These are phyloP conservation scores for Sebastiscus albofasciatus DNA, from an alignment of 2,797 vertebrate species.

Conservation along the genomic window DNA sequence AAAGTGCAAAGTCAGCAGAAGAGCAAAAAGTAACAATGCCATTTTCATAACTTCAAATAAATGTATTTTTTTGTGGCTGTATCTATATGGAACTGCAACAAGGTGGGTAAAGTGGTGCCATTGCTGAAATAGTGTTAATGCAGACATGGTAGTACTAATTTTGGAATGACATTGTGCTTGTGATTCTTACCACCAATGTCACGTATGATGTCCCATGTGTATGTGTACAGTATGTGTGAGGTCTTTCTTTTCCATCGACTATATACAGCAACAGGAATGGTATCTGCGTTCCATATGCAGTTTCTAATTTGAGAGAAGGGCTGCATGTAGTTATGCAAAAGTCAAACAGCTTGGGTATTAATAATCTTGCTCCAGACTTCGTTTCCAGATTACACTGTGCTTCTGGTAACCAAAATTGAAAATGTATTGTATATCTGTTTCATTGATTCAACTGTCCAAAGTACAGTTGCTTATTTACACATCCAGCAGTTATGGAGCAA, in stretches of 20 bases:
- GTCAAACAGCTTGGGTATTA: background rate
- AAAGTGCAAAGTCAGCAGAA: background rate
- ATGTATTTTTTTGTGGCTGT: background rate
- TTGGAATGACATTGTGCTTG: background rate
- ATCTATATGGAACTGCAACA: background rate
- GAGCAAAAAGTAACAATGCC: background rate
- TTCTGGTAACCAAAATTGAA: background rate
- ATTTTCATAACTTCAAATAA: background rate
- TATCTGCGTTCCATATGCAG: background rate
- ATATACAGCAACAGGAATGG: background rate
- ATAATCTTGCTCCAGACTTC: background rate
- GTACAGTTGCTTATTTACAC: background rate
- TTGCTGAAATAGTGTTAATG: background rate
- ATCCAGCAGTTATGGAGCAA: background rate
- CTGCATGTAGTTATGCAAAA: background rate
- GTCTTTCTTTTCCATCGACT: background rate
- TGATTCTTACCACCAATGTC: background rate
- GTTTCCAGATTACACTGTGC: background rate
- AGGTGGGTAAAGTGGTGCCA: background rate
- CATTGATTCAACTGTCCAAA: background rate
- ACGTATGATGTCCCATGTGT: background rate
- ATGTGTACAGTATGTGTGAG: background rate
- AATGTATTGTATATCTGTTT: background rate
- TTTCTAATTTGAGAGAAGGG: conserved; percentile 18
- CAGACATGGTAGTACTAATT: background rate